phyloP scores from a whole-genome alignment of 2,797 vertebrate species.

The Percopsis omiscomaycus region DNA sequence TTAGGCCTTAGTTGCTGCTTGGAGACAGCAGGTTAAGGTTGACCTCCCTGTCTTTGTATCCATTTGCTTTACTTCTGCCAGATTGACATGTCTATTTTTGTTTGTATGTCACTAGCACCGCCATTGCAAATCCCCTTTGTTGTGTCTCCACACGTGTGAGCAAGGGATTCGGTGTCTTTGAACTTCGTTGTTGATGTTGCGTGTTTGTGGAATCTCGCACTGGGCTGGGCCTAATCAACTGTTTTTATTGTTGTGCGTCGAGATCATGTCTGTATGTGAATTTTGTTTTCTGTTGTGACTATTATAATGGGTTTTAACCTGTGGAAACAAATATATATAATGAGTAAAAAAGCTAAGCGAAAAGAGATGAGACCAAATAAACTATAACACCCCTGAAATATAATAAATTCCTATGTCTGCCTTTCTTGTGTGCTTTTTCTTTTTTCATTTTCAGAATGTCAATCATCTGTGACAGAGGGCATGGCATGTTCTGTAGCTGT shows the following conservation, averaged over 20 bases:
- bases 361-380: constrained; percentile 81
- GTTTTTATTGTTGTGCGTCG: constrained; percentile 62
- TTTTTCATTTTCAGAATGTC: neutral
- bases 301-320: constrained; percentile 81
- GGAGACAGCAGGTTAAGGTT: constrained; percentile 17
- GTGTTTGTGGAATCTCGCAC: constrained; percentile 73
- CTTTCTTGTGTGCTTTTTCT: constrained; percentile 12
- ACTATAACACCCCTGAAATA: constrained; percentile 71
- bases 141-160: constrained; percentile 41
- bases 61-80: constrained; percentile 54
- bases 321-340: constrained; percentile 62
- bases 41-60: constrained; percentile 51
- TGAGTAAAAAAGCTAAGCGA: constrained; percentile 41
- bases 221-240: constrained; percentile 84
- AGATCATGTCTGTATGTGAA: constrained; percentile 58
- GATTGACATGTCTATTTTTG: constrained; percentile 48
- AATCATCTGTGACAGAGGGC: neutral
- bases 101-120: constrained; percentile 44
- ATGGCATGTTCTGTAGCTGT: too few relatives aligned
- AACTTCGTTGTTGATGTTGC: constrained; percentile 48
- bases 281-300: constrained; percentile 58
- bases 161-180: constrained; percentile 53
- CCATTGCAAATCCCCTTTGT: constrained; percentile 53
- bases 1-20: constrained; percentile 33
- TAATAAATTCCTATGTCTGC: neutral